Conservation (phyloP, 2,113 vertebrate genomes). For the Hyperopisus bebe region DNA sequence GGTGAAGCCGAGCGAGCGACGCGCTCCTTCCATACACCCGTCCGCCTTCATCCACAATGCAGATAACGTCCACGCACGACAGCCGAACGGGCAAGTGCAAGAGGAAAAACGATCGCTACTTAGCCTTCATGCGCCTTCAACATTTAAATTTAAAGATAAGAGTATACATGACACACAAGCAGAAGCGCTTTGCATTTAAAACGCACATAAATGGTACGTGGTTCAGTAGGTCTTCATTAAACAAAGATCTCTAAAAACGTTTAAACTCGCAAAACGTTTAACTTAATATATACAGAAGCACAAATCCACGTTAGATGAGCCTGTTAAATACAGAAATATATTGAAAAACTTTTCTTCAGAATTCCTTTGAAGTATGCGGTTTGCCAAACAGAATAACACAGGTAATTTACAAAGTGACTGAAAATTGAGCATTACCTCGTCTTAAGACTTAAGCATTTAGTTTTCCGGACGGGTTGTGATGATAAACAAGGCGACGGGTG, state of each 20-base stretch:
- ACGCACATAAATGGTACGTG: not conserved
- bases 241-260: not conserved
- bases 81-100: not conserved
- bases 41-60: not conserved
- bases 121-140: not conserved
- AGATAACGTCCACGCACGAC: not conserved
- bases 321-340: not conserved
- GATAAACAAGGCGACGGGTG: not conserved
- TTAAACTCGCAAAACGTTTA: not conserved
- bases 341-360: constrained; percentile 7
- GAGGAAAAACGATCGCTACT: not conserved
- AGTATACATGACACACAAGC: not conserved
- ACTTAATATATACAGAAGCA: not conserved
- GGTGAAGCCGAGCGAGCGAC: not conserved
- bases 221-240: not conserved
- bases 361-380: constrained; percentile 1
- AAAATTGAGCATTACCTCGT: constrained; percentile 13
- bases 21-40: not conserved
- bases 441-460: constrained; percentile 15
- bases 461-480: constrained; percentile 5
- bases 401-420: not conserved
- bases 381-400: not conserved
- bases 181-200: not conserved
- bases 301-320: not conserved
- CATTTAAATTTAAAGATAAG: not conserved